A percentile compares a stretch with the other conserved stretches of the same genome.
phyloP scores from a whole-genome alignment of 2,797 vertebrate species.

The Coreius guichenoti region DNA sequence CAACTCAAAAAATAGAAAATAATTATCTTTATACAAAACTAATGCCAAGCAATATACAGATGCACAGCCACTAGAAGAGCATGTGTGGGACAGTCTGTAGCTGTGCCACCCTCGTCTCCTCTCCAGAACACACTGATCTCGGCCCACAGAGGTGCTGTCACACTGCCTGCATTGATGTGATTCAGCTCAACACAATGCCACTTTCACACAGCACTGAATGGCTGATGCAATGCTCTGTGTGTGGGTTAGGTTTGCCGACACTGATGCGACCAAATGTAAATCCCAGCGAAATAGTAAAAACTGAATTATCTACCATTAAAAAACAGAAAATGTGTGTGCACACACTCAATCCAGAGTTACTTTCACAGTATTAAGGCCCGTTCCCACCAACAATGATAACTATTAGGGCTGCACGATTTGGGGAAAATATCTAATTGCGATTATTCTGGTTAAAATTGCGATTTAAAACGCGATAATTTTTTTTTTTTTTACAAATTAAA shows the following conservation, averaged over 20 bases:
- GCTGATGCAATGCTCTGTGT: slow-evolving; percentile 38
- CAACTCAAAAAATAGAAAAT: background rate
- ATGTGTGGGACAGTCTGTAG: background rate
- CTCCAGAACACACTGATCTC: slow-evolving; percentile 51
- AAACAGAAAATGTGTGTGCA: background rate
- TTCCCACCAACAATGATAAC: background rate
- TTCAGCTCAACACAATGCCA: slow-evolving; percentile 56
- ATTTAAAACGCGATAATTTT: too few relatives aligned
- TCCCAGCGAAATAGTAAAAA: background rate
- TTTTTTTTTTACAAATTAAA: too few relatives aligned
- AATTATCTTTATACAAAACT: background rate
- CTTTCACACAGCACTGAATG: slow-evolving; percentile 54
- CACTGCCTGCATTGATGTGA: slow-evolving; percentile 60
- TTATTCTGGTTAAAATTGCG: too few relatives aligned
- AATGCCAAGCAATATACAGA: background rate
- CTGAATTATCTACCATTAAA: background rate
- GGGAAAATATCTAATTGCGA: too few relatives aligned
- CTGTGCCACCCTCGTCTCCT: slow-evolving; percentile 19
- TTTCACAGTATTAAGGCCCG: too few relatives aligned
- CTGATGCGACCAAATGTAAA: background rate
- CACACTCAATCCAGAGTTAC: too few relatives aligned
- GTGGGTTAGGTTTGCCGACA: slow-evolving; percentile 16
- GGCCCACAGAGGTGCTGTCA: slow-evolving; percentile 60
- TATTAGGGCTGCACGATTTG: too few relatives aligned
- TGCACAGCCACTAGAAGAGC: background rate